Evolutionary conservation across 2,113 vertebrate genomes (phyloP), one percentile per base, ranked within the genome.

Genomic region (Rhinoptilus africanus): DNA sequence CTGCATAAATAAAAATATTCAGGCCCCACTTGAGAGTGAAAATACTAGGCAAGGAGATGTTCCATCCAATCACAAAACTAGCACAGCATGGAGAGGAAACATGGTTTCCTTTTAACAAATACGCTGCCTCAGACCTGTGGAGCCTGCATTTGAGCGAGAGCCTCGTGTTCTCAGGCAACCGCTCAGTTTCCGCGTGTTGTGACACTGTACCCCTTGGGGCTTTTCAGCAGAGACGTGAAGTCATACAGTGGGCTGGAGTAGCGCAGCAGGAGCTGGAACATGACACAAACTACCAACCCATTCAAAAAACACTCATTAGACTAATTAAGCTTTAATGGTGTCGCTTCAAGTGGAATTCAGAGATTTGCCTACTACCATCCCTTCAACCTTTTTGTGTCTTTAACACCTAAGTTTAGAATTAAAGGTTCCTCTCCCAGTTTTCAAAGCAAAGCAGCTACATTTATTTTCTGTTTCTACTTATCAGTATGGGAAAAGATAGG

Each of bases 201-300:
- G 35, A 35, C 47, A 56, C 28, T 2, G 1, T 7, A 32, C 3
- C 4, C 20, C 26, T 73, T 0, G 0, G 2, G 14, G 14, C 18
- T 21, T 35, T 41, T 30, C 15, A 15, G 56, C 69, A 85, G 37
- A 28, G 1, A 3, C 2, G 2, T 2, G 8, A 63, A 53, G 16
- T 14, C 22, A 34, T 15, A 19, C 17, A 27, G 22, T 1, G 30
- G 41, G 21, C 51, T 12, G 4, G 4, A 39, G 9, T 4, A 54
- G 1, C 26, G 39, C 53, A 43, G n/a, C 53, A 22, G 9, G n/a
- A 56, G 20, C 41, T 77, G 59, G 26, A 39, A 62, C 1, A 1
- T 5, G 1, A 12, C 9, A 63, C 45, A 14, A 80, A 23, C 35
- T 5, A 57, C 14, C 12, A 80, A 37, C 14, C 17, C 34, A 3